These are phyloP conservation scores for Chrysina gloriosa DNA, from an alignment of 2,888 invertebrate genomes.

Conservation along the genomic window DNA sequence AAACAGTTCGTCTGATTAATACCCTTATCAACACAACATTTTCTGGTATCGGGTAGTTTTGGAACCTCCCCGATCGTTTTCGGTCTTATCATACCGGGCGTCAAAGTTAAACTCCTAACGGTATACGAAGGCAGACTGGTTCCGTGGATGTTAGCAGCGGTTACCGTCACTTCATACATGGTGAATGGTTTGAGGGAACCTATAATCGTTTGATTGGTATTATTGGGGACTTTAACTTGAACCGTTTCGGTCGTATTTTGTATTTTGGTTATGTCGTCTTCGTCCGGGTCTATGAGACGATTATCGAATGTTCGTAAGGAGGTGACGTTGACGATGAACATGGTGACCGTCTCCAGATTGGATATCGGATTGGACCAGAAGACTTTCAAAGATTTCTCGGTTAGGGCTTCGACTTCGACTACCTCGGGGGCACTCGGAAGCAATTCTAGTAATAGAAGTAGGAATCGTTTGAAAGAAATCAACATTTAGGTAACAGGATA, in stretches of 20 bases:
- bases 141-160: conserved; percentile 79
- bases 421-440: conserved; percentile 81
- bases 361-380: conserved; percentile 77
- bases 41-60: conserved; percentile 76
- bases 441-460: conserved; percentile 74
- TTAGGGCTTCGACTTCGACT: conserved; percentile 78
- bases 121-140: conserved; percentile 81
- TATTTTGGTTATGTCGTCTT: conserved; percentile 56
- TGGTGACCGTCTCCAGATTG: conserved; percentile 73
- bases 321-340: conserved; percentile 80
- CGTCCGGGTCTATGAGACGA: conserved; percentile 67
- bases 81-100: conserved; percentile 73
- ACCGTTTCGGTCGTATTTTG: conserved; percentile 58
- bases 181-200: conserved; percentile 79
- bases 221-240: conserved; percentile 70
- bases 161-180: conserved; percentile 85
- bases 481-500: no score
- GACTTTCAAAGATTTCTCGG: conserved; percentile 78
- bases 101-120: conserved; percentile 78
- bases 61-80: conserved; percentile 72
- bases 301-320: conserved; percentile 77
- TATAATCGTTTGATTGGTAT: conserved; percentile 70
- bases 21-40: conserved; percentile 78
- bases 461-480: no score
- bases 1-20: conserved; percentile 81